A percentile compares a stretch with the other conserved stretches of the same genome.
phyloP scores from a whole-genome alignment of 2,113 vertebrate genomes.

The Ceyx melanurus region DNA sequence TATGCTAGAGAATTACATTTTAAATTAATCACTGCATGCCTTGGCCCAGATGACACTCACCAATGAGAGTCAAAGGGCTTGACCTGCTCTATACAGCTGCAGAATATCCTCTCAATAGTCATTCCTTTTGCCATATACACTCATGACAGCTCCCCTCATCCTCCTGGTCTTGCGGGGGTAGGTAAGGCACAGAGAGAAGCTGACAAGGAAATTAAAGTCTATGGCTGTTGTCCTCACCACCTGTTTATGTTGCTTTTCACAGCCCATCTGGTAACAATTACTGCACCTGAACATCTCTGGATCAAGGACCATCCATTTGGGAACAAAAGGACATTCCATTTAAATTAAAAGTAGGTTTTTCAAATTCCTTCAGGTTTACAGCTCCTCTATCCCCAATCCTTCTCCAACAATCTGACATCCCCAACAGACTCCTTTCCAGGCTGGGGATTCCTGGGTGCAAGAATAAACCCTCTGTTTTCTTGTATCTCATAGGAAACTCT shows the following conservation, averaged over 20 bases:
- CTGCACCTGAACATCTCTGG: conserved; percentile 20
- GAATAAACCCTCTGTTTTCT: neutral
- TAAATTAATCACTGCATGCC: neutral
- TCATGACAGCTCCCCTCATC: neutral
- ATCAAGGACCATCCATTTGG: neutral
- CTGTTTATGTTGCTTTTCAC: conserved; percentile 6
- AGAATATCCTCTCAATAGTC: neutral
- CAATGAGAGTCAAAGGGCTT: neutral
- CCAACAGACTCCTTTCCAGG: neutral
- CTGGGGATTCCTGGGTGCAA: conserved; percentile 1
- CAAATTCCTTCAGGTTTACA: conserved; percentile 28
- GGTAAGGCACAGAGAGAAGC: neutral
- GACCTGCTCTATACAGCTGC: neutral
- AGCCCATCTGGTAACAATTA: conserved; percentile 50
- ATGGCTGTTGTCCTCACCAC: neutral
- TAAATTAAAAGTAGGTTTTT: conserved; percentile 40
- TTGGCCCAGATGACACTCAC: neutral
- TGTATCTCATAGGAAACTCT: accelerated
- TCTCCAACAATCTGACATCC: neutral
- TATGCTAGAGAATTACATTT: neutral
- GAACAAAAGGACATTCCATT: conserved; percentile 59
- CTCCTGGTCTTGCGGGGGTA: neutral
- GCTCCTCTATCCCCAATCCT: neutral
- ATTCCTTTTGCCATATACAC: neutral
- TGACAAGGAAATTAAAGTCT: conserved; percentile 17